Evolutionary conservation across 2,797 vertebrate species (phyloP).

Genomic region (Trichosurus vulpecula): DNA sequence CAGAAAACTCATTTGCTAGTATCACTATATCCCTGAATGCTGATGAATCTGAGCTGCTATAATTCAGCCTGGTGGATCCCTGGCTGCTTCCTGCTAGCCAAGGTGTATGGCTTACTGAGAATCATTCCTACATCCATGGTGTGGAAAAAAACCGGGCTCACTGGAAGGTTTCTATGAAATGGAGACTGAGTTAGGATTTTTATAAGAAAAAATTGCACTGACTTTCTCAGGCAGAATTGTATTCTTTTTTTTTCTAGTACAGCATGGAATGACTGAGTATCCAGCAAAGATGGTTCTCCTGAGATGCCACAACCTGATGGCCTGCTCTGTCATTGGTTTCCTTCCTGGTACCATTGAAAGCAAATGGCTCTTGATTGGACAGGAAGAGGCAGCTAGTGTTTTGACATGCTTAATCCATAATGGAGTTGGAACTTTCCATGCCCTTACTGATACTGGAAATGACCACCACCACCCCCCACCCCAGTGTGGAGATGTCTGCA

Average conservation of each 20-base stretch:
- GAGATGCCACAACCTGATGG: not conserved
- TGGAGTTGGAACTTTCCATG: constrained; percentile 60
- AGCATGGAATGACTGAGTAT: constrained; percentile 15
- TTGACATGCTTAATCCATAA: constrained; percentile 29
- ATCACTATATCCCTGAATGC: too few relatives aligned
- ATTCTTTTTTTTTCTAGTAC: not conserved
- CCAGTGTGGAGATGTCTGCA: constrained; percentile 51
- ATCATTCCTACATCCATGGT: not conserved
- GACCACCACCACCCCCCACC: rapidly evolving
- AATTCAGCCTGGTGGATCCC: too few relatives aligned
- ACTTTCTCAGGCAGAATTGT: not conserved
- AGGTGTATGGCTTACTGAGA: not conserved
- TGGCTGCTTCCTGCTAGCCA: too few relatives aligned
- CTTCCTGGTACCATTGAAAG: constrained; percentile 43
- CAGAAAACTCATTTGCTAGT: too few relatives aligned
- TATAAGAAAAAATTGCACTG: too few relatives aligned
- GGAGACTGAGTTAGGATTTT: too few relatives aligned
- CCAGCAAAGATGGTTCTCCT: constrained; percentile 8
- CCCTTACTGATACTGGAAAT: constrained; percentile 62
- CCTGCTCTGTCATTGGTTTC: constrained; percentile 63
- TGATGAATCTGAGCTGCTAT: too few relatives aligned
- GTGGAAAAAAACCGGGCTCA: too few relatives aligned
- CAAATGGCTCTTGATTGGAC: constrained; percentile 50
- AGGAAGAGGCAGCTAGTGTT: constrained; percentile 39
- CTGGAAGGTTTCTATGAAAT: too few relatives aligned